Evolutionary conservation across 2,888 invertebrate genomes (phyloP).

Genomic region (Agonopterix subpropinquella): DNA sequence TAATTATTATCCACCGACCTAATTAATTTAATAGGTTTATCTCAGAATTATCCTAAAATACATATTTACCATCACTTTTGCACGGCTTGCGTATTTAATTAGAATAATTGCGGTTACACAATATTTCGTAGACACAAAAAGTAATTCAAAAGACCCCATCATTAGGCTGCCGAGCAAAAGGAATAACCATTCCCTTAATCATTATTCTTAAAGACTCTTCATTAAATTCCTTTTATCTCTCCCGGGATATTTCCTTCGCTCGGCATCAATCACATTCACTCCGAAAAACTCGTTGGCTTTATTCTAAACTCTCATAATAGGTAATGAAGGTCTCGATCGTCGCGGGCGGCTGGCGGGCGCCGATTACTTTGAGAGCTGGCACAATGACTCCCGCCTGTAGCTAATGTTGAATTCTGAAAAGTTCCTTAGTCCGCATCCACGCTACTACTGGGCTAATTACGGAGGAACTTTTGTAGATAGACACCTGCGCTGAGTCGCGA

Average conservation of each 20-base stretch:
- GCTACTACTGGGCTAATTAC: constrained; percentile 72
- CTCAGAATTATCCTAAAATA: neutral
- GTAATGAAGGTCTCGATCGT: constrained; percentile 72
- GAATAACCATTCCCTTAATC: constrained; percentile 74
- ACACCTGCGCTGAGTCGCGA: constrained; percentile 69
- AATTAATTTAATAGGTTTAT: neutral
- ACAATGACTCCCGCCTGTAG: constrained; percentile 69
- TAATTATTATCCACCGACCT: neutral
- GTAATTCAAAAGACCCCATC: constrained; percentile 67
- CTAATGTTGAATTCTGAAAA: constrained; percentile 69
- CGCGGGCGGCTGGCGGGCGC: constrained; percentile 53
- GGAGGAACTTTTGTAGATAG: constrained; percentile 71
- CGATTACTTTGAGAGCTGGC: constrained; percentile 69
- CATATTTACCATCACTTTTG: neutral
- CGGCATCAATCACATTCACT: constrained; percentile 75
- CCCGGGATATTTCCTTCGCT: constrained; percentile 70
- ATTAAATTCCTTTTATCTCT: constrained; percentile 76
- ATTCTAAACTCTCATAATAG: constrained; percentile 76
- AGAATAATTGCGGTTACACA: constrained; percentile 51
- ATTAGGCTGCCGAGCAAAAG: constrained; percentile 68
- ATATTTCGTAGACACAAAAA: constrained; percentile 59
- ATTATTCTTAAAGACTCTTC: constrained; percentile 76
- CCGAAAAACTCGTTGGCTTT: constrained; percentile 74
- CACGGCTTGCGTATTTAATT: constrained; percentile 37
- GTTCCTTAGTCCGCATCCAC: constrained; percentile 65